Conservation (phyloP, 2,797 vertebrate genomes). For the Apogon talboti region DNA sequence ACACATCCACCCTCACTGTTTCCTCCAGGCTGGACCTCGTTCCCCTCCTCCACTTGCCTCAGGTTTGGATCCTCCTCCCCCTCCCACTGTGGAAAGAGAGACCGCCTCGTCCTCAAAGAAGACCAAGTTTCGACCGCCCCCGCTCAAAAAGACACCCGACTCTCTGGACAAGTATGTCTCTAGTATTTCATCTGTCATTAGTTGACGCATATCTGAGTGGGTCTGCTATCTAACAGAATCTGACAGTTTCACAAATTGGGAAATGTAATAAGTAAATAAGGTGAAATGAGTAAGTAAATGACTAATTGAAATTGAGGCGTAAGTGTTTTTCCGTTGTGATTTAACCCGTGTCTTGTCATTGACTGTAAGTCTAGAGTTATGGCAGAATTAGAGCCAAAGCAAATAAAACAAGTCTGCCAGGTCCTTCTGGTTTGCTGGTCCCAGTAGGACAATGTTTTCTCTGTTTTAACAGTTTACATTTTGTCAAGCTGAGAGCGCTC, state of each 20-base stretch:
- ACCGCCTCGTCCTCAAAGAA: conserved; percentile 83
- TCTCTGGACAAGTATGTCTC: conserved; percentile 89
- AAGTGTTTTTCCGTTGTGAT: not conserved
- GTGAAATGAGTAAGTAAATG: not conserved
- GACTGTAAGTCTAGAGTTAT: conserved; percentile 14
- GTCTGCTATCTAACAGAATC: not conserved
- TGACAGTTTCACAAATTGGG: not conserved
- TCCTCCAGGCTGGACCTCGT: conserved; percentile 74
- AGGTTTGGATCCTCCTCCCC: conserved; percentile 75
- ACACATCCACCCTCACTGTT: not conserved
- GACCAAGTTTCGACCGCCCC: conserved; percentile 91
- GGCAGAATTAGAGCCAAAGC: conserved; percentile 34
- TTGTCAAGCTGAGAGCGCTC: conserved; percentile 45
- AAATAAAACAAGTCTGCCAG: conserved; percentile 38
- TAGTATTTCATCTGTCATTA: not conserved
- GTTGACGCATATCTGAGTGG: not conserved
- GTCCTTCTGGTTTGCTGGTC: conserved; percentile 43
- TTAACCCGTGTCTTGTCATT: not conserved
- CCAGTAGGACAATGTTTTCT: conserved; percentile 38
- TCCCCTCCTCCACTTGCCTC: conserved; percentile 68
- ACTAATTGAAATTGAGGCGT: not conserved
- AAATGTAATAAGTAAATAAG: no score
- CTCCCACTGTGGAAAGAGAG: conserved; percentile 79
- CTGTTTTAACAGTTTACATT: conserved; percentile 55
- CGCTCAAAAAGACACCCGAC: conserved; percentile 91